Base-by-base conservation (phyloP, 2,888 invertebrate species). In the Orthosia incerta region DNA sequence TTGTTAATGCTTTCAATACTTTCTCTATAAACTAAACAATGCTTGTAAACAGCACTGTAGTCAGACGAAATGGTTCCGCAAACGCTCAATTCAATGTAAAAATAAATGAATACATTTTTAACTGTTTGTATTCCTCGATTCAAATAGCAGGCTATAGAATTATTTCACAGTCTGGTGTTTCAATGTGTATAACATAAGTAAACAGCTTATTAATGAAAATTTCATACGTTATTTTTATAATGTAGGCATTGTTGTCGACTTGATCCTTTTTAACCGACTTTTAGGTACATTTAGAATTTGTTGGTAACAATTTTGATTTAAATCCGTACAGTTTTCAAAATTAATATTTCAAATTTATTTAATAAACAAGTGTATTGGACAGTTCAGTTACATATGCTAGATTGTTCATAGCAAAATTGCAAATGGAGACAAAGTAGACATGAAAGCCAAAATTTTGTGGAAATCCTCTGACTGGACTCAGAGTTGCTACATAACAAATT, bases 141-240 rank as follows among this genome's bases (percentile, higher is more conserved):
- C 9, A 18, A 18, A 60, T 50, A 23, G 9, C 50, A 50, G 4
- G 13, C n/a, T n/a, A n/a, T n/a, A 51, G 9, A 74, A 45, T 55
- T 55, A 60, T 75, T 74, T 55, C n/a, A n/a, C 39, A 53, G 60
- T 66, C 53, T 60, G 39, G n/a, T n/a, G 20, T 53, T 60, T 31
- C 2, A 15, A 65, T 60, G n/a, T 74, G n/a, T 15, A 20, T 3
- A 26, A 31, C 9, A 18, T 3, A 45, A 31, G 7, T 15, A 18
- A 53, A 51, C 16, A 45, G 9, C 26, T 39, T 39, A 16, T 7
- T 7, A 23, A 13, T 39, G 1, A 20, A 26, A 0, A n/a, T n/a
- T n/a, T n/a, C n/a, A n/a, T n/a, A n/a, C n/a, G n/a, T n/a, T n/a
- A n/a, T n/a, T n/a, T n/a, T n/a, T n/a, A n/a, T n/a, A n/a, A n/a